Conservation (phyloP, 2,113 vertebrate genomes). For the Embiotoca jacksoni region DNA sequence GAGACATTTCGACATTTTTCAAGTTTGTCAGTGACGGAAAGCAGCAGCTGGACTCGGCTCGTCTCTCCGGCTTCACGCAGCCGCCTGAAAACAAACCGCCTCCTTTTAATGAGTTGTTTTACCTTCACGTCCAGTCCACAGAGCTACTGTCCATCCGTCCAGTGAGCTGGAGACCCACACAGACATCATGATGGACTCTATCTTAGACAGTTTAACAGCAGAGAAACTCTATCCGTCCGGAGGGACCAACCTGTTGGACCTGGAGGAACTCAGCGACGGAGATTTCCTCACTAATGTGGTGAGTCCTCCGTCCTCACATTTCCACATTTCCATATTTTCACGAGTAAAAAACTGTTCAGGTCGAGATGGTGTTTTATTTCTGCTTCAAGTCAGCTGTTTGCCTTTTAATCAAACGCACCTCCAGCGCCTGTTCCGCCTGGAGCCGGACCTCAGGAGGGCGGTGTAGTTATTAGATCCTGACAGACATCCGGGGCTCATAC, state of each 20-base stretch:
- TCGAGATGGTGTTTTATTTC: background rate
- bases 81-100: constrained; percentile 15
- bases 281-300: constrained; percentile 81
- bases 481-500: constrained; percentile 68
- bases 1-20: constrained; percentile 11
- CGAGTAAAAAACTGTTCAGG: background rate
- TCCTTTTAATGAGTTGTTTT: constrained; percentile 46
- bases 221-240: constrained; percentile 73
- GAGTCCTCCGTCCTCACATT: constrained; percentile 23
- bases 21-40: constrained; percentile 31
- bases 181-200: constrained; percentile 72
- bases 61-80: background rate
- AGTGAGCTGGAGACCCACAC: constrained; percentile 16
- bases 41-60: constrained; percentile 7
- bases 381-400: background rate
- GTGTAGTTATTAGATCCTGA: constrained; percentile 68
- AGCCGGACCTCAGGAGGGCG: constrained; percentile 75
- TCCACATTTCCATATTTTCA: background rate
- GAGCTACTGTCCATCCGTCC: constrained; percentile 25
- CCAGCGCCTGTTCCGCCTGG: constrained; percentile 62
- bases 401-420: constrained; percentile 49
- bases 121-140: background rate
- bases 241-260: constrained; percentile 79
- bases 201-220: constrained; percentile 72
- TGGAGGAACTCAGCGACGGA: constrained; percentile 80